phyloP scores from a whole-genome alignment of 2,113 vertebrate species.

The Scomber japonicus region DNA sequence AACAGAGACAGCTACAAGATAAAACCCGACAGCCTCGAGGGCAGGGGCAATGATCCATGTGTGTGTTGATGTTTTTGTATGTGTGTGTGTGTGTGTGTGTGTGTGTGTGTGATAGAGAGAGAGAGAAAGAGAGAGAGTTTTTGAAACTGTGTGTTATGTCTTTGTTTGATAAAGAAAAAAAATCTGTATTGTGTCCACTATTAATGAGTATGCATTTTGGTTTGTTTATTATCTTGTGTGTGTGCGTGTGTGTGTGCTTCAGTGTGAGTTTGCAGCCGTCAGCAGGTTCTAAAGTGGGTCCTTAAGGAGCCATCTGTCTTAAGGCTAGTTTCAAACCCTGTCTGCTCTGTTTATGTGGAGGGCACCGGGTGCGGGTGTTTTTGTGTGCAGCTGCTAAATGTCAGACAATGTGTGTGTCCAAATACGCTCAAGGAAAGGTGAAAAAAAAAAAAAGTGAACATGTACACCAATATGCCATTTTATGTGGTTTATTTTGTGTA shows the following conservation, averaged over 20 bases:
- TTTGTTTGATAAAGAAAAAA: conserved; percentile 22
- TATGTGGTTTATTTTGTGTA: conserved; percentile 14
- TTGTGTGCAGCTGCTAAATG: conserved; percentile 58
- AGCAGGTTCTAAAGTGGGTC: conserved; percentile 62
- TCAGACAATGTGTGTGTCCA: conserved; percentile 65
- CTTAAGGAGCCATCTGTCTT: conserved; percentile 69
- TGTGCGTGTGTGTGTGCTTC: conserved; percentile 12
- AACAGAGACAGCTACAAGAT: conserved; percentile 58
- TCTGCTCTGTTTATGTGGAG: conserved; percentile 62
- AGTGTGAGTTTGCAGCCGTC: conserved; percentile 33
- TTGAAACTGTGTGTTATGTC: background rate
- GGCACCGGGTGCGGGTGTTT: conserved; percentile 53
- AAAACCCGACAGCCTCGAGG: conserved; percentile 63
- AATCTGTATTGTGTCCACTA: conserved; percentile 28
- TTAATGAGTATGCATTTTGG: conserved; percentile 34
- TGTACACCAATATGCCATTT: conserved; percentile 28
- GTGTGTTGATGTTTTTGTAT: conserved; percentile 33
- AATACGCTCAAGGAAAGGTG: conserved; percentile 63
- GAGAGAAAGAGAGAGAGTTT: background rate
- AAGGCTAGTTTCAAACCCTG: conserved; percentile 60
- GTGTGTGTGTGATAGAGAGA: background rate
- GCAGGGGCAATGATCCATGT: conserved; percentile 49
- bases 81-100: conserved; percentile 5
- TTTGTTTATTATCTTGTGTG: conserved; percentile 39
- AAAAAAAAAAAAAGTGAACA: conserved; percentile 22